Percentiles rank a stretch among this genome's conserved stretches.
These are phyloP conservation scores for Callosobruchus maculatus DNA, from an alignment of 2,888 invertebrate species.

Conservation along the genomic window DNA sequence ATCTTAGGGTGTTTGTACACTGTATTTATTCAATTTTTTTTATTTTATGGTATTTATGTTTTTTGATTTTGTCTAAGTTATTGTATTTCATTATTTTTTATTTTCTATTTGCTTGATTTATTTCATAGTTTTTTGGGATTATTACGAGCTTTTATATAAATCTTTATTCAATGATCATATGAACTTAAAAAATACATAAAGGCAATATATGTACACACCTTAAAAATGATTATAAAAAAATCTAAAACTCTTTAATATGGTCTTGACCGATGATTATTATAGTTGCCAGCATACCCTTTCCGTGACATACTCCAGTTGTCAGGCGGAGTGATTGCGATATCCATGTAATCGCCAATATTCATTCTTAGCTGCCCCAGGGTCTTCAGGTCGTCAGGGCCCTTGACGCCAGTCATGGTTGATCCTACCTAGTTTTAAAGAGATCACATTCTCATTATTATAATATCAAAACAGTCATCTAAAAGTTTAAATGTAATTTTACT, in stretches of 20 bases:
- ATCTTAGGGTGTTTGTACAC: too few relatives aligned
- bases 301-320: slow-evolving; percentile 67
- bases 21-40: too few relatives aligned
- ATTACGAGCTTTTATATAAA: neutral
- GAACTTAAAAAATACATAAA: neutral
- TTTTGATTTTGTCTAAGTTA: too few relatives aligned
- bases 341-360: slow-evolving; percentile 94
- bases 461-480: slow-evolving; percentile 38
- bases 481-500: too few relatives aligned
- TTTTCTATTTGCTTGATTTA: too few relatives aligned
- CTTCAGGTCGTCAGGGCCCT: slow-evolving; percentile 91
- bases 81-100: too few relatives aligned
- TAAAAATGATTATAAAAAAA: neutral
- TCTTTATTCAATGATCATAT: neutral
- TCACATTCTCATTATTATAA: slow-evolving; percentile 75
- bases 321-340: slow-evolving; percentile 90
- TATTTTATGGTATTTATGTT: too few relatives aligned
- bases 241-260: neutral
- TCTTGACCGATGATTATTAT: slow-evolving; percentile 47
- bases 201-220: neutral
- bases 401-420: slow-evolving; percentile 86
- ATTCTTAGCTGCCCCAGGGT: slow-evolving; percentile 84
- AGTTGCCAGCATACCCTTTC: slow-evolving; percentile 57
- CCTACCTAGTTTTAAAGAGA: slow-evolving; percentile 53
- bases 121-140: too few relatives aligned